phyloP scores from a whole-genome alignment of 1,140 invertebrate genomes.

The Cotesia glomerata region DNA sequence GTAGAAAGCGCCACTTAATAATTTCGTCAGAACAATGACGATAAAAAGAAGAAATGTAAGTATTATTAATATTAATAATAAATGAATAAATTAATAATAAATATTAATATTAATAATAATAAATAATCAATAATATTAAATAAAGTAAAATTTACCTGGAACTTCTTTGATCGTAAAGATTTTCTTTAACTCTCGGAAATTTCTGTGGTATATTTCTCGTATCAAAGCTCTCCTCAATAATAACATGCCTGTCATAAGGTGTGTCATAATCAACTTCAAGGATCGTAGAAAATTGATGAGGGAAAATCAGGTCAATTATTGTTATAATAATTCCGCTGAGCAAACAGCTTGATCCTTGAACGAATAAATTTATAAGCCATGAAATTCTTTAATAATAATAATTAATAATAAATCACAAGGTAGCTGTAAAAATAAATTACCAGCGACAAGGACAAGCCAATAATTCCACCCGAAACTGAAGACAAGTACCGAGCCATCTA shows the following conservation, averaged over 20 bases:
- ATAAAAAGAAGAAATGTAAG: neutral
- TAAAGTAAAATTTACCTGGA: slow-evolving; percentile 37
- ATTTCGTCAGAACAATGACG: too few relatives aligned
- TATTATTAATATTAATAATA: neutral
- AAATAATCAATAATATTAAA: neutral
- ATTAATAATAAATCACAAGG: slow-evolving; percentile 23
- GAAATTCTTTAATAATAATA: slow-evolving; percentile 15
- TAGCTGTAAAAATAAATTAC: slow-evolving; percentile 61
- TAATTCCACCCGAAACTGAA: slow-evolving; percentile 93
- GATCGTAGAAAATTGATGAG: slow-evolving; percentile 90
- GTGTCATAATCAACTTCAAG: slow-evolving; percentile 94
- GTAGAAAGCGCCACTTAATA: too few relatives aligned
- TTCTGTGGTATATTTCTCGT: slow-evolving; percentile 70
- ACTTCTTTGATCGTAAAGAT: slow-evolving; percentile 54
- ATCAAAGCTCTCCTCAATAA: slow-evolving; percentile 86
- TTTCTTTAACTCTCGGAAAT: slow-evolving; percentile 63
- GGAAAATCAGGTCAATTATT: slow-evolving; percentile 83
- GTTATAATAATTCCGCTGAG: slow-evolving; percentile 79
- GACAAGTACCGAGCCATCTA: slow-evolving; percentile 80
- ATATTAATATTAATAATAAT: neutral
- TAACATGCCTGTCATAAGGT: slow-evolving; percentile 89
- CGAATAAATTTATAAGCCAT: slow-evolving; percentile 20
- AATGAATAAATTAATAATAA: neutral
- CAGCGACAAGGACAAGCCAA: slow-evolving; percentile 87
- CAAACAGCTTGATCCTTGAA: slow-evolving; percentile 77